phyloP scores from a whole-genome alignment of 2,888 invertebrate species.

The Orthosia gracilis region DNA sequence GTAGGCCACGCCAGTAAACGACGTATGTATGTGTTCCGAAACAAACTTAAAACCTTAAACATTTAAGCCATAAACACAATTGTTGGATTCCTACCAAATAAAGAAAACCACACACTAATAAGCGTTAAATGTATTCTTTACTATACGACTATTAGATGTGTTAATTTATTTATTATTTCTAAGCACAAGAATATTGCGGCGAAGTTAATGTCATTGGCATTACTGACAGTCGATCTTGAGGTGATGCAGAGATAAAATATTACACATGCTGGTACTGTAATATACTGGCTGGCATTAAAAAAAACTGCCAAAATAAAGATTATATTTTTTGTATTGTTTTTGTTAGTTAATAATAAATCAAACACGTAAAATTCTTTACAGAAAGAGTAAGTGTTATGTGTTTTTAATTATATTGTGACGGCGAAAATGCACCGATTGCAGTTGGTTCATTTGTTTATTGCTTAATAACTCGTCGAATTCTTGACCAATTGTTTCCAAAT shows the following conservation, averaged over 20 bases:
- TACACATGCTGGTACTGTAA: no score
- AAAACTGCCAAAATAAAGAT: no score
- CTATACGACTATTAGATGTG: not conserved
- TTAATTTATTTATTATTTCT: not conserved
- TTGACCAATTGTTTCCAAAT: constrained; percentile 64
- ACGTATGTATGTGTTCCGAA: constrained; percentile 72
- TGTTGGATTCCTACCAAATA: constrained; percentile 39
- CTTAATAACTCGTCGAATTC: constrained; percentile 52
- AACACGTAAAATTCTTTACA: not conserved
- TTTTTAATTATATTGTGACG: constrained; percentile 30
- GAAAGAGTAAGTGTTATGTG: not conserved
- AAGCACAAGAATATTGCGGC: not conserved
- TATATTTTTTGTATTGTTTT: no score
- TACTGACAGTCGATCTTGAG: not conserved
- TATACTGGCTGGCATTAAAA: no score
- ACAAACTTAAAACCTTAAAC: constrained; percentile 73
- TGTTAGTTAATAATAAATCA: not conserved
- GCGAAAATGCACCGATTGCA: constrained; percentile 50
- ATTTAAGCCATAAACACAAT: constrained; percentile 46
- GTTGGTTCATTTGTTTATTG: constrained; percentile 55
- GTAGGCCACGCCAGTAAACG: constrained; percentile 82
- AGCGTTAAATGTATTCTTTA: constrained; percentile 18
- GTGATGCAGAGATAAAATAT: not conserved
- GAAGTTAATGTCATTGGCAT: not conserved
- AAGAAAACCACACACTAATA: constrained; percentile 22